Conservation (phyloP, 2,113 vertebrate genomes). For the Notarius quadriscutis region DNA sequence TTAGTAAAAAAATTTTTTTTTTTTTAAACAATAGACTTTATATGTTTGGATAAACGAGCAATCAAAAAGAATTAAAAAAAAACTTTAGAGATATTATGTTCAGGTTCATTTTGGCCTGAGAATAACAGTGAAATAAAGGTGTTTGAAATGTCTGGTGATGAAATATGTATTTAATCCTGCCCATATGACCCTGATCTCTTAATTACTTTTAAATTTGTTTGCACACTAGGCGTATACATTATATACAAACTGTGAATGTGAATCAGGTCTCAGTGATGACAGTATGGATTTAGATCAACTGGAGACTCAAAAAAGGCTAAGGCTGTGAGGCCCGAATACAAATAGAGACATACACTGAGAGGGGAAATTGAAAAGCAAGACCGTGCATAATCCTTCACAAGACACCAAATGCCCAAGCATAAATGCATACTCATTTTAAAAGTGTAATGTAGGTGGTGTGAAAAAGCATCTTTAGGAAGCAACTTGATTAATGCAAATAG, state of each 20-base stretch:
- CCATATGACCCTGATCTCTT: background rate
- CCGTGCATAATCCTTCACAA: constrained; percentile 68
- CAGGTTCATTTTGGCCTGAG: background rate
- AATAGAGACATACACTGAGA: constrained; percentile 56
- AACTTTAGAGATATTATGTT: background rate
- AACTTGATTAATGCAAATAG: constrained; percentile 33
- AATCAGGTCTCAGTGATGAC: constrained; percentile 20
- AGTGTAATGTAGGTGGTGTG: background rate
- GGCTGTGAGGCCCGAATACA: constrained; percentile 61
- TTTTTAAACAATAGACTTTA: background rate
- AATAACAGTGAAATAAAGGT: background rate
- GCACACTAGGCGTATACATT: background rate
- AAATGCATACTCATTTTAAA: constrained; percentile 28
- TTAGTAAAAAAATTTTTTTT: background rate
- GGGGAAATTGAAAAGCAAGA: constrained; percentile 63
- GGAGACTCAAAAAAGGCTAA: constrained; percentile 58
- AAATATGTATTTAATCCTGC: background rate
- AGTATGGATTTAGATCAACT: constrained; percentile 67
- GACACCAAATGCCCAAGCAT: constrained; percentile 59
- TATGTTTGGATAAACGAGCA: background rate
- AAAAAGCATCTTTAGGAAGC: constrained; percentile 22
- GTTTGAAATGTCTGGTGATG: background rate
- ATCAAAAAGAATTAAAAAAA: background rate
- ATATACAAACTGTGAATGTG: background rate
- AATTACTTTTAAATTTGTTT: background rate